phyloP scores from a whole-genome alignment of 1,140 invertebrate species.

The Phthorimaea operculella region DNA sequence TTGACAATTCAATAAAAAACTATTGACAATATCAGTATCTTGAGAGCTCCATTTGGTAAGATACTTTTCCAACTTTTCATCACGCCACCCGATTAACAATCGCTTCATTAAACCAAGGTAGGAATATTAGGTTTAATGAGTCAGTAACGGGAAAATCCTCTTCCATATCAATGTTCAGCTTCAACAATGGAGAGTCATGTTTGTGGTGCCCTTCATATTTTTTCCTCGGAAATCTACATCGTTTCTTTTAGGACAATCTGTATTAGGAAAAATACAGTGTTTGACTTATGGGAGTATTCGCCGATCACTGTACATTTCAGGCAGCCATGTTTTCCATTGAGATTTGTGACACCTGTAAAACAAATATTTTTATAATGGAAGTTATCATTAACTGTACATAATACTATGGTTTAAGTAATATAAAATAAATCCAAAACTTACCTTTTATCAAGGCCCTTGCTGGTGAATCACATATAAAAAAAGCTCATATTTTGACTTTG shows the following conservation, averaged over 20 bases:
- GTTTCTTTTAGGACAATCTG: conserved; percentile 16
- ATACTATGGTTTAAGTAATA: no score
- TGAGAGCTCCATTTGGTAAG: conserved; percentile 12
- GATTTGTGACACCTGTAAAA: conserved; percentile 9
- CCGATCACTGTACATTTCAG: conserved; percentile 9
- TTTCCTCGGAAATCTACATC: conserved; percentile 22
- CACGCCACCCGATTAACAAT: conserved; percentile 20
- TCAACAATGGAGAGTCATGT: conserved; percentile 16
- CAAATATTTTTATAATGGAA: no score
- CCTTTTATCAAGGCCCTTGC: no score
- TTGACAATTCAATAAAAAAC: conserved; percentile 7
- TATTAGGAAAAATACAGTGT: conserved; percentile 23
- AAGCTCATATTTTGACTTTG: no score
- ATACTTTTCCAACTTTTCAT: conserved; percentile 14
- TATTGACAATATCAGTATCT: conserved; percentile 7
- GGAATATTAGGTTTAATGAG: conserved; percentile 26
- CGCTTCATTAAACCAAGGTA: conserved; percentile 30
- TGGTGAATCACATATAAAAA: no score
- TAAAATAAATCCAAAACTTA: no score
- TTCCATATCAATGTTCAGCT: conserved; percentile 26
- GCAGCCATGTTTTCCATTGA: conserved; percentile 10
- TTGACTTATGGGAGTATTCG: conserved; percentile 19
- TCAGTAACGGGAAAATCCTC: conserved; percentile 25
- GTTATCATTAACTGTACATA: no score
- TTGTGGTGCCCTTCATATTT: conserved; percentile 28